Percentiles rank a stretch among this genome's conserved stretches.
These are phyloP conservation scores for Acleris cristana DNA, from an alignment of 2,888 invertebrate species.

Conservation along the genomic window DNA sequence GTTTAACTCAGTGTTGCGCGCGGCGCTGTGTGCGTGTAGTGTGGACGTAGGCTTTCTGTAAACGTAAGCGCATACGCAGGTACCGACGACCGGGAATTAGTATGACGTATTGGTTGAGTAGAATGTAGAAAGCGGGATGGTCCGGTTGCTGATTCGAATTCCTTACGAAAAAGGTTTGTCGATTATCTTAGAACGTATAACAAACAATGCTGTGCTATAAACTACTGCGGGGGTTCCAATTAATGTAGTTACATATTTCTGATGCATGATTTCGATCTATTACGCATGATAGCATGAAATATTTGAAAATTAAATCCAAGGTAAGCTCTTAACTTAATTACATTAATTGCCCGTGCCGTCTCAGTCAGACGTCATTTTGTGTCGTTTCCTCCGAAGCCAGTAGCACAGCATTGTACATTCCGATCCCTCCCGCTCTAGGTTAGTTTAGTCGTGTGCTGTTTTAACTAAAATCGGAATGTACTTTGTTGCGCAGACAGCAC, in stretches of 20 bases:
- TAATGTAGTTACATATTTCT: constrained; percentile 46
- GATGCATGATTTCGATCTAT: constrained; percentile 52
- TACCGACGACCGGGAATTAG: background rate
- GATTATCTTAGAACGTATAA: constrained; percentile 36
- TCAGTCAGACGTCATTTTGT: constrained; percentile 63
- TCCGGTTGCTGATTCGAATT: background rate
- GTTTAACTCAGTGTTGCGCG: too few species aligned
- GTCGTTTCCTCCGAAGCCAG: constrained; percentile 63
- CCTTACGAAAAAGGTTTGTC: background rate
- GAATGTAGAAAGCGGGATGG: background rate
- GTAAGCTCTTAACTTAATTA: constrained; percentile 40
- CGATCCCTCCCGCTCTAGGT: constrained; percentile 53
- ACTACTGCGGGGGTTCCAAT: constrained; percentile 41
- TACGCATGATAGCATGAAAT: constrained; percentile 54
- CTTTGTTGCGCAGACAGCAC: constrained; percentile 86
- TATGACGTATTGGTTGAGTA: background rate
- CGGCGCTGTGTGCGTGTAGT: too few species aligned
- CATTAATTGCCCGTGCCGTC: background rate
- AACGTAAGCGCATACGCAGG: constrained; percentile 40
- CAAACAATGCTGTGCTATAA: constrained; percentile 76
- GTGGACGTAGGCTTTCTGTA: too few species aligned
- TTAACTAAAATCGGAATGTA: constrained; percentile 75
- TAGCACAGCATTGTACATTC: constrained; percentile 83
- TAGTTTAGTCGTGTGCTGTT: constrained; percentile 35
- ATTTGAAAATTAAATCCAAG: constrained; percentile 36